Percentiles rank a stretch among this genome's conserved stretches.
phyloP scores from a whole-genome alignment of 2,888 invertebrate genomes.

The Dasypogon diadema region DNA sequence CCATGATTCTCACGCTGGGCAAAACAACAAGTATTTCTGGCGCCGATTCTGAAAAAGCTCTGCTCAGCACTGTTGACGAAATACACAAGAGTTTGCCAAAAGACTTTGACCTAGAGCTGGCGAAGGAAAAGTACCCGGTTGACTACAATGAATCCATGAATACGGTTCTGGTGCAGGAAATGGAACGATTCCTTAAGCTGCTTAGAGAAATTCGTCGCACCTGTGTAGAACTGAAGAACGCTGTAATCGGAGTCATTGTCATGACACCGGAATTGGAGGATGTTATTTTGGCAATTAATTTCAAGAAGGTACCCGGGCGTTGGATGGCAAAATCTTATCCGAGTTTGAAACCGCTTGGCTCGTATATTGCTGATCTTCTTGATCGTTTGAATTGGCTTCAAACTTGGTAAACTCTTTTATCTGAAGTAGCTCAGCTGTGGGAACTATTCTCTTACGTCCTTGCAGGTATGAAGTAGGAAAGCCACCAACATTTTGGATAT shows the following conservation, averaged over 20 bases:
- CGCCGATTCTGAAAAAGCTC: conserved; percentile 77
- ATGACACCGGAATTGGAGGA: conserved; percentile 88
- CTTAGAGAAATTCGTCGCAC: conserved; percentile 80
- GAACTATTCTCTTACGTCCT: too few relatives aligned
- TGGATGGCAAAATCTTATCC: conserved; percentile 91
- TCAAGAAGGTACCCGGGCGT: conserved; percentile 81
- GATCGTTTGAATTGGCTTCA: conserved; percentile 81
- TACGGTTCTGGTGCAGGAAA: conserved; percentile 90
- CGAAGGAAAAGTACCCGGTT: conserved; percentile 80
- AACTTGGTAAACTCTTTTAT: too few relatives aligned
- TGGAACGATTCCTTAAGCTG: conserved; percentile 82
- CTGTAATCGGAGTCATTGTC: conserved; percentile 84
- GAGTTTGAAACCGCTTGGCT: conserved; percentile 85
- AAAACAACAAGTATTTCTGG: conserved; percentile 70
- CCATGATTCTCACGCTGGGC: conserved; percentile 82
- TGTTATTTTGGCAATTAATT: conserved; percentile 77
- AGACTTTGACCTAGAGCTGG: conserved; percentile 76
- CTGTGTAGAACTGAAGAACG: conserved; percentile 83
- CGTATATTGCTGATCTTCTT: conserved; percentile 84
- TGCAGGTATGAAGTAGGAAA: conserved; percentile 74
- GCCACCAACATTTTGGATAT: conserved; percentile 89
- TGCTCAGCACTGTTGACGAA: conserved; percentile 74
- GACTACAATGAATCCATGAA: conserved; percentile 91
- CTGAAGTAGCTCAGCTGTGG: neutral
- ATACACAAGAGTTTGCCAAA: conserved; percentile 79